Evolutionary conservation across 2,888 invertebrate species (phyloP).

Genomic region (Allolobophora icterica): DNA sequence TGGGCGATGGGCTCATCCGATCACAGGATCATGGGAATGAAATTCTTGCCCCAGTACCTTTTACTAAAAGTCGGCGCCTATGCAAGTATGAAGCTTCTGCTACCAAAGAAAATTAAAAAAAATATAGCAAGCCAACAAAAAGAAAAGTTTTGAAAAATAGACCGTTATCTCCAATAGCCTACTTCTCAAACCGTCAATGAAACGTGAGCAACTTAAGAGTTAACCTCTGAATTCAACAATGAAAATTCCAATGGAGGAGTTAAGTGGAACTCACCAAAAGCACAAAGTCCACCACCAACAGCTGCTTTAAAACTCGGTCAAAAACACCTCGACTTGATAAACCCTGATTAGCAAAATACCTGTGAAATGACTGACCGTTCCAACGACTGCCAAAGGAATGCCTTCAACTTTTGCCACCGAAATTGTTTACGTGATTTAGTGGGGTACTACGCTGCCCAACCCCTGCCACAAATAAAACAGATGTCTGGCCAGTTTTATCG

Average conservation of each 20-base stretch:
- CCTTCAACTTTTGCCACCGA: not conserved
- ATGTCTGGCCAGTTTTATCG: conserved; percentile 1
- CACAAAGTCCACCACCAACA: not conserved
- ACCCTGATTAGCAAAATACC: not conserved
- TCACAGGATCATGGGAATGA: no score
- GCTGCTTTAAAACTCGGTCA: not conserved
- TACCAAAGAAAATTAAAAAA: not conserved
- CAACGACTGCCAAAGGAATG: not conserved
- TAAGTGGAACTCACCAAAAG: not conserved
- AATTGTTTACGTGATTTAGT: not conserved
- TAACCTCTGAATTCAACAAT: no score
- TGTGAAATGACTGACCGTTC: not conserved
- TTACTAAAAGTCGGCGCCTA: no score
- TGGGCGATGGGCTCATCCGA: no score
- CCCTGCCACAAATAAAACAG: not conserved
- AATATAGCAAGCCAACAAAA: not conserved
- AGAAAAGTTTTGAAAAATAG: no score
- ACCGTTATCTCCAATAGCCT: no score
- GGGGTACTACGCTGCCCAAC: not conserved
- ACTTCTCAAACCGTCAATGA: no score
- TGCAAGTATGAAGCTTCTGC: no score
- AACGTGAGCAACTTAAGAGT: not conserved
- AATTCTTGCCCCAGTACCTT: no score
- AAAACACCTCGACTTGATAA: not conserved
- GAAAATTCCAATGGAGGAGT: no score